Base-by-base conservation (phyloP, 2,888 invertebrate genomes). In the Trileptium ribeirensis region DNA sequence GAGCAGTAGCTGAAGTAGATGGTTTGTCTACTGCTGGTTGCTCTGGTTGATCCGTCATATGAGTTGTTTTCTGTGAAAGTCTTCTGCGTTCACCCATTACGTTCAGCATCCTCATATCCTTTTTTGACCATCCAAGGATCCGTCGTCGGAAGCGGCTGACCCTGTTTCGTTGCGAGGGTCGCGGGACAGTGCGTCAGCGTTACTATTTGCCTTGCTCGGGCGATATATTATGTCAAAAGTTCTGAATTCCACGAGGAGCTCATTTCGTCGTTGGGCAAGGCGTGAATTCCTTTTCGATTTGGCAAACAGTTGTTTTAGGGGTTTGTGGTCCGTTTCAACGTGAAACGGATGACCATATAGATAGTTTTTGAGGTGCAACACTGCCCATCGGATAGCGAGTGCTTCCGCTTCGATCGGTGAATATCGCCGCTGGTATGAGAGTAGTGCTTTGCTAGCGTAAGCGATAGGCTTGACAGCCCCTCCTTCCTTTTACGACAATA, bases 181-280 rank as follows among this genome's bases (percentile, higher is more conserved):
- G 8, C 74, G 33, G 37, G 88, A 88, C 0, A 90, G 83, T 0
- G 86, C 85, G 82, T 90, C 90, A 0, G 89, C 90, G 0, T 89
- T 84, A 0, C 86, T 85, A 83, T 90, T 89, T 0, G 82, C 82
- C 67, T 84, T 86, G 0, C 90, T 90, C 0, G 88, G 89, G 1
- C 88, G 86, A 82, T 90, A 89, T 0, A 86, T 82, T 1, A 90
- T 86, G 0, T 85, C 83, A 0, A 90, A 79, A 70, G 90, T 31
- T 19, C 8, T 86, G 2, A 3, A 8, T 81, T 86, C 89, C 0
- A 85, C 82, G 81, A 90, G 89, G 0, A 91, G 81, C n/a, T 86
- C 83, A 29, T 90, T 78, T 0, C 89, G 87, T 91, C 90, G 91
- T 67, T 90, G 82, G 0, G 88, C 88, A 0, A 91, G 82, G 40